These are phyloP conservation scores for Erpornis zantholeuca DNA, from an alignment of 2,113 vertebrate species.

Conservation along the genomic window DNA sequence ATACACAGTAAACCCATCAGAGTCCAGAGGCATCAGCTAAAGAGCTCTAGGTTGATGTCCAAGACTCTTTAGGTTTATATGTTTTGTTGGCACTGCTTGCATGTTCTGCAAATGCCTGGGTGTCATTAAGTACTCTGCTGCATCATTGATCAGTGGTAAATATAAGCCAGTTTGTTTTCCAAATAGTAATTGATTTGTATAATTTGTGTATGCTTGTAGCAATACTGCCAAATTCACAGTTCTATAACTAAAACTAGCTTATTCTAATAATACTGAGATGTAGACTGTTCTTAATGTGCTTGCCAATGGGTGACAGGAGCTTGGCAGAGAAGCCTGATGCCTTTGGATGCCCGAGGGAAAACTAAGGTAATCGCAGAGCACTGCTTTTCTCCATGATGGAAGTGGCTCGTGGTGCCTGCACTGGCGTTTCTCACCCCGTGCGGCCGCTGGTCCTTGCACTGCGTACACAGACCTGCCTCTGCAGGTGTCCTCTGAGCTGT, in stretches of 20 bases:
- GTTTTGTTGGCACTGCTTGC: background rate
- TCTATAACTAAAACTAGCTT: slow-evolving; percentile 14
- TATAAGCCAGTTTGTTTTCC: slow-evolving; percentile 33
- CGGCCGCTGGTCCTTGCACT: background rate
- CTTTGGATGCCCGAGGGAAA: background rate
- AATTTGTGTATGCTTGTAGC: slow-evolving; percentile 9
- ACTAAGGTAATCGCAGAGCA: background rate
- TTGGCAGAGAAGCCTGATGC: slow-evolving; percentile 1
- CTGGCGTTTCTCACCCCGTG: background rate
- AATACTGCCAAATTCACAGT: slow-evolving; percentile 4
- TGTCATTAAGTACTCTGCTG: background rate
- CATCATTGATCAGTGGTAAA: slow-evolving; percentile 5
- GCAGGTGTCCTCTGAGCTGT: background rate
- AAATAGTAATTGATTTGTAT: slow-evolving; percentile 31
- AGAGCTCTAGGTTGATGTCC: background rate
- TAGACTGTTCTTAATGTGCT: background rate
- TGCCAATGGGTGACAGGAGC: slow-evolving; percentile 2
- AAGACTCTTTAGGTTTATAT: background rate
- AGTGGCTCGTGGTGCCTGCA: background rate
- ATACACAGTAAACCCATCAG: background rate
- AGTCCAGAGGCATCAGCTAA: background rate
- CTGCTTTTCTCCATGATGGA: background rate
- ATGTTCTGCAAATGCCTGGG: background rate
- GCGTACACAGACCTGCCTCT: background rate
- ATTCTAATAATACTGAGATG: slow-evolving; percentile 17